Evolutionary conservation across 2,113 vertebrate genomes (phyloP).

Genomic region (Pleuronectes platessa): DNA sequence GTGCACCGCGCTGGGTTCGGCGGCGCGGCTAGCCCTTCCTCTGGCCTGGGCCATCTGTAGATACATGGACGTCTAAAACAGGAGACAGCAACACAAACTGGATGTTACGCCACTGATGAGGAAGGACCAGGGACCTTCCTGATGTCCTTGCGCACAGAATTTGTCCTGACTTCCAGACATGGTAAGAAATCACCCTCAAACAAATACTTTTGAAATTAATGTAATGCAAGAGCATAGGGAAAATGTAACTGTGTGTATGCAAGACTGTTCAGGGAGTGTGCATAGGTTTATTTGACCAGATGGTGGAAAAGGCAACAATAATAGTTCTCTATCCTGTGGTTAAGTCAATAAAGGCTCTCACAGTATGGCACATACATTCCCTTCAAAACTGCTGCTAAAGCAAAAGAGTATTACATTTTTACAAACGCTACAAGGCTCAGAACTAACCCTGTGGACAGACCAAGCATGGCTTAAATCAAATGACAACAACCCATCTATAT

Average conservation of each 20-base stretch:
- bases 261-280: slow-evolving; percentile 17
- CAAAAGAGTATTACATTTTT: slow-evolving; percentile 37
- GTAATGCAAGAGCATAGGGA: neutral
- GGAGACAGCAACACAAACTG: slow-evolving; percentile 75
- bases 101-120: slow-evolving; percentile 56
- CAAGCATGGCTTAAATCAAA: slow-evolving; percentile 21
- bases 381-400: slow-evolving; percentile 52
- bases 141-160: slow-evolving; percentile 5
- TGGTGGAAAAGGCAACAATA: slow-evolving; percentile 56
- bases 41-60: slow-evolving; percentile 88
- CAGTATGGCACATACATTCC: slow-evolving; percentile 49
- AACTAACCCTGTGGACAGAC: slow-evolving; percentile 12
- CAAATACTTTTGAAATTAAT: neutral
- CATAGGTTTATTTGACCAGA: slow-evolving; percentile 56
- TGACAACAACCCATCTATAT: slow-evolving; percentile 15
- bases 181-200: neutral
- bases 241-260: slow-evolving; percentile 15
- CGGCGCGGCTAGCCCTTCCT: slow-evolving; percentile 92
- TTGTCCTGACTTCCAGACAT: slow-evolving; percentile 5
- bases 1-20: slow-evolving; percentile 86
- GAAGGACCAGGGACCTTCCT: slow-evolving; percentile 14
- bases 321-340: slow-evolving; percentile 50
- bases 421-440: slow-evolving; percentile 23
- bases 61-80: slow-evolving; percentile 83
- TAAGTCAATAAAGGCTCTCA: slow-evolving; percentile 56